phyloP scores from a whole-genome alignment of 2,888 invertebrate species.

The Chironomus tentans region DNA sequence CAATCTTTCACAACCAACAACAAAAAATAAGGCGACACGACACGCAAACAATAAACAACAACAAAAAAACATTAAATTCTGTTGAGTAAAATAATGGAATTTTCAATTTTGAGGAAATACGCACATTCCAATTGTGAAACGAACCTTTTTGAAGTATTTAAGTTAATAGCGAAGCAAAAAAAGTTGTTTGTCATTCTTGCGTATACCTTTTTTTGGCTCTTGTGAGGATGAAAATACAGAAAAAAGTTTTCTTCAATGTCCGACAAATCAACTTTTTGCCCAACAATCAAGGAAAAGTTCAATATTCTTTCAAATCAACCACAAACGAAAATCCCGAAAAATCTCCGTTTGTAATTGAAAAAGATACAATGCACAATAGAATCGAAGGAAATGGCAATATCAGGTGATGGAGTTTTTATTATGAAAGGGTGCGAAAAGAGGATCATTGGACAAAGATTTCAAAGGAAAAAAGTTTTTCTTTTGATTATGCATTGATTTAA shows the following conservation, averaged over 20 bases:
- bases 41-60: neutral
- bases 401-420: neutral
- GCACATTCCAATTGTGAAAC: neutral
- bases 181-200: neutral
- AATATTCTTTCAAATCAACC: too few relatives aligned
- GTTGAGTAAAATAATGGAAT: neutral
- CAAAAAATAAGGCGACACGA: neutral
- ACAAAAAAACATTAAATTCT: neutral
- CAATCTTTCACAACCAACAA: neutral
- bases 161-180: neutral
- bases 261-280: neutral
- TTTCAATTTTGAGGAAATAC: neutral
- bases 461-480: neutral
- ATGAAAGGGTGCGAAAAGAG: neutral
- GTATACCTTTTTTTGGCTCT: neutral
- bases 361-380: neutral
- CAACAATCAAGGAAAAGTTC: too few relatives aligned
- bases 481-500: too few relatives aligned
- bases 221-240: neutral
- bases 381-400: neutral
- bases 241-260: neutral
- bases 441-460: neutral
- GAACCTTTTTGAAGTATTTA: neutral
- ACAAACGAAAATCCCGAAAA: too few relatives aligned
- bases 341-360: neutral